These are phyloP conservation scores for Pediacus dermestoides DNA, from an alignment of 2,888 invertebrate species.

Conservation along the genomic window DNA sequence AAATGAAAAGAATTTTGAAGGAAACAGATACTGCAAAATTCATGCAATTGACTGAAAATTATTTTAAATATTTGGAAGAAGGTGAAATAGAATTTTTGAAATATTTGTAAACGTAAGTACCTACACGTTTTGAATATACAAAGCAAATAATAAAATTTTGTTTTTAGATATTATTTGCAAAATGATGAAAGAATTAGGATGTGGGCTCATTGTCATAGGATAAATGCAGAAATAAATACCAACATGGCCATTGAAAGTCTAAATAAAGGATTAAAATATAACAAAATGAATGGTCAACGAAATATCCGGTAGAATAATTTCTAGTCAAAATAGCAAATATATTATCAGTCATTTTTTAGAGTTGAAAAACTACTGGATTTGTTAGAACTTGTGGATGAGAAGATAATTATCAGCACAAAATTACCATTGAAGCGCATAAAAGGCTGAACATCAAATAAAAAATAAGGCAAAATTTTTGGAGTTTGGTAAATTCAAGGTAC, in stretches of 20 bases:
- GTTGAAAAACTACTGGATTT: slow-evolving; percentile 1
- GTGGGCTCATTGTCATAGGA: slow-evolving; percentile 27
- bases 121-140: too few relatives aligned
- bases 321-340: too few relatives aligned
- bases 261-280: slow-evolving; percentile 24
- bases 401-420: slow-evolving; percentile 7
- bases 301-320: slow-evolving; percentile 14
- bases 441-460: slow-evolving; percentile 8
- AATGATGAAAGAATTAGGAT: slow-evolving; percentile 20
- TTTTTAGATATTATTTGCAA: slow-evolving; percentile 28
- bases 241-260: slow-evolving; percentile 28
- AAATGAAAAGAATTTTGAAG: slow-evolving; percentile 23
- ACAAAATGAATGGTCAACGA: slow-evolving; percentile 18
- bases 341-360: too few relatives aligned
- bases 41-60: slow-evolving; percentile 14
- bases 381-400: slow-evolving; percentile 10
- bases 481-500: slow-evolving; percentile 1
- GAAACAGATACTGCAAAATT: slow-evolving; percentile 19
- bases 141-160: too few relatives aligned
- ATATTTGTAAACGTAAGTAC: slow-evolving; percentile 21
- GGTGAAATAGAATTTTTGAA: slow-evolving; percentile 22
- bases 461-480: slow-evolving; percentile 1
- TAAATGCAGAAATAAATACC: slow-evolving; percentile 23
- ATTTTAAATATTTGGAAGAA: slow-evolving; percentile 23
- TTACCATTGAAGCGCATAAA: slow-evolving; percentile 6